Conservation (phyloP, 2,888 invertebrate species). For the Labia minor region DNA sequence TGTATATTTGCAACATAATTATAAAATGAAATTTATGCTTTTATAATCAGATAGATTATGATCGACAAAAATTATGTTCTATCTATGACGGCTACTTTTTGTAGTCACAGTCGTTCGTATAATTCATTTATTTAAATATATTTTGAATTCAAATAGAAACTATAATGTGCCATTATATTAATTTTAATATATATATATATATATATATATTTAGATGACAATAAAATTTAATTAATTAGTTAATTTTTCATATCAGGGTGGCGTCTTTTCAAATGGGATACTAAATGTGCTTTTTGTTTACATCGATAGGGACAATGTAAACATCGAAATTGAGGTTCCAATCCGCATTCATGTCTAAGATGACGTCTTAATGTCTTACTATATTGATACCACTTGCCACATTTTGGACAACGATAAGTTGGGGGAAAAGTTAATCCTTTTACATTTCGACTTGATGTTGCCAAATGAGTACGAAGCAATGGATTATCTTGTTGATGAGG, state of each 20-base stretch:
- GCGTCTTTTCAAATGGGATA: constrained; percentile 13
- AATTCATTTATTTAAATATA: too few relatives aligned
- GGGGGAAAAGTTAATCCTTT: background rate
- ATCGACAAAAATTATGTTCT: too few relatives aligned
- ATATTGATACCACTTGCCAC: constrained; percentile 24
- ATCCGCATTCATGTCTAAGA: constrained; percentile 25
- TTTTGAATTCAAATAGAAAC: too few relatives aligned
- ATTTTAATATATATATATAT: too few relatives aligned
- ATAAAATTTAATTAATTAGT: too few relatives aligned
- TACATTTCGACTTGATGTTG: background rate
- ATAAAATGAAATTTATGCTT: too few relatives aligned
- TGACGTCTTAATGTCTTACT: constrained; percentile 24
- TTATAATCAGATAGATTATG: too few relatives aligned
- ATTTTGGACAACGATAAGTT: constrained; percentile 17
- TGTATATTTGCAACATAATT: too few relatives aligned
- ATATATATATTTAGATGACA: too few relatives aligned
- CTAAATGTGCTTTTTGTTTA: constrained; percentile 20
- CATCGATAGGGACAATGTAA: constrained; percentile 27
- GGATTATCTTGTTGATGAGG: background rate
- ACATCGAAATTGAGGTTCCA: constrained; percentile 27
- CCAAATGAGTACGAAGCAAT: background rate
- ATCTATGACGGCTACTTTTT: too few relatives aligned
- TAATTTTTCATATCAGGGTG: background rate
- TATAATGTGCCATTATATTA: too few relatives aligned
- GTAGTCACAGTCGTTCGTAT: too few relatives aligned